These are phyloP conservation scores for Hycleus phaleratus DNA, from an alignment of 1,140 invertebrate genomes.

Conservation along the genomic window DNA sequence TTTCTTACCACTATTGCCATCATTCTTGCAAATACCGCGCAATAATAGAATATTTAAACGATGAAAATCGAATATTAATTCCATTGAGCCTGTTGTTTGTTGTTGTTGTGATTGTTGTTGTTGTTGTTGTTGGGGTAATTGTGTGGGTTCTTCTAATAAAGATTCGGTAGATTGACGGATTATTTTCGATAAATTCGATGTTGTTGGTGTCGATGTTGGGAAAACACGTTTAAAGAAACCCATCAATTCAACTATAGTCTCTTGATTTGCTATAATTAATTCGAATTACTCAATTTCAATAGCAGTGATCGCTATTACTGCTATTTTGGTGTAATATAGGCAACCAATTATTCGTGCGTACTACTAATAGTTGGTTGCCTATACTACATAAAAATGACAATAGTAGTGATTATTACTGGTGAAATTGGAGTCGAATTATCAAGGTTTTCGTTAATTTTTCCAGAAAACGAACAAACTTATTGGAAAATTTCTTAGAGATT, in stretches of 20 bases:
- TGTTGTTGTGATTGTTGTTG: conserved; percentile 18
- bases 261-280: conserved; percentile 72
- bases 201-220: conserved; percentile 42
- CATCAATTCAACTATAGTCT: conserved; percentile 87
- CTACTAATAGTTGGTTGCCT: too few species aligned
- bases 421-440: too few species aligned
- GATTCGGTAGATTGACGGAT: conserved; percentile 24
- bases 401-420: too few species aligned
- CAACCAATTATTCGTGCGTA: too few species aligned
- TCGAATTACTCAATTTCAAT: neutral
- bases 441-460: too few species aligned
- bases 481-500: too few species aligned
- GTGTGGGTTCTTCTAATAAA: conserved; percentile 21
- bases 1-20: conserved; percentile 69
- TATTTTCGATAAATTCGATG: conserved; percentile 19
- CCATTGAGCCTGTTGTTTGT: conserved; percentile 45
- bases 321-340: too few species aligned
- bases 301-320: too few species aligned
- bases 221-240: conserved; percentile 75
- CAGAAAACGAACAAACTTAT: too few species aligned
- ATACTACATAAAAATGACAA: too few species aligned
- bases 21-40: conserved; percentile 60
- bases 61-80: conserved; percentile 89
- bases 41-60: conserved; percentile 81
- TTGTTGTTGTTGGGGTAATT: neutral